Conservation (phyloP, 1,140 invertebrate species). For the Hylaeus anthracinus region DNA sequence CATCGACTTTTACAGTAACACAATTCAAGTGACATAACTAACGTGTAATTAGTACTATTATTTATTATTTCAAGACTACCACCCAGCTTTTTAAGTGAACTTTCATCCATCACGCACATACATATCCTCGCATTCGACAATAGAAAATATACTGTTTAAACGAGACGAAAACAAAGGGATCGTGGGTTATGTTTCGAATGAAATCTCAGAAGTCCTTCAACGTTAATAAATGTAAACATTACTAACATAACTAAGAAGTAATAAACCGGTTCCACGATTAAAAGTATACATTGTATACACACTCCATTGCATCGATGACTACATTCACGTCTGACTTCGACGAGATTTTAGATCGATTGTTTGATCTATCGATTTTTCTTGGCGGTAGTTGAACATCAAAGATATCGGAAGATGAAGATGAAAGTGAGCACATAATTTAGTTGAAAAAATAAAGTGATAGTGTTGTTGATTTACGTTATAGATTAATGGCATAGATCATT, state of each 20-base stretch:
- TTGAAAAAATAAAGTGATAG: neutral
- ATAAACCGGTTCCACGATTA: too few species aligned
- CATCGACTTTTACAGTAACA: neutral
- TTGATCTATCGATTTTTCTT: neutral
- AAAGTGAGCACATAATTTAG: neutral
- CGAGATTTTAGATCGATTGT: neutral
- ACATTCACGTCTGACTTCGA: too few species aligned
- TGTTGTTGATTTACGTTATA: neutral
- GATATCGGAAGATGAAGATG: neutral
- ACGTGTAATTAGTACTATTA: neutral
- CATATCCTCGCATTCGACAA: neutral
- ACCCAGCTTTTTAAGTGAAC: neutral
- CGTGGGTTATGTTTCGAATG: neutral
- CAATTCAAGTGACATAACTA: neutral
- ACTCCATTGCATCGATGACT: neutral
- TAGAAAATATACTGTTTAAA: neutral
- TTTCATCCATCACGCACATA: neutral
- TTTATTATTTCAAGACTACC: neutral
- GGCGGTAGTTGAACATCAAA: neutral
- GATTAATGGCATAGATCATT: too few species aligned
- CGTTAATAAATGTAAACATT: conserved; percentile 40
- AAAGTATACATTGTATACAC: neutral
- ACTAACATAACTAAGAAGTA: conserved; percentile 29
- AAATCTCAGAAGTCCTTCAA: conserved; percentile 57
- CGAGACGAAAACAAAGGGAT: neutral